Conservation (phyloP, 2,888 invertebrate genomes). For the Mystacides longicornis region DNA sequence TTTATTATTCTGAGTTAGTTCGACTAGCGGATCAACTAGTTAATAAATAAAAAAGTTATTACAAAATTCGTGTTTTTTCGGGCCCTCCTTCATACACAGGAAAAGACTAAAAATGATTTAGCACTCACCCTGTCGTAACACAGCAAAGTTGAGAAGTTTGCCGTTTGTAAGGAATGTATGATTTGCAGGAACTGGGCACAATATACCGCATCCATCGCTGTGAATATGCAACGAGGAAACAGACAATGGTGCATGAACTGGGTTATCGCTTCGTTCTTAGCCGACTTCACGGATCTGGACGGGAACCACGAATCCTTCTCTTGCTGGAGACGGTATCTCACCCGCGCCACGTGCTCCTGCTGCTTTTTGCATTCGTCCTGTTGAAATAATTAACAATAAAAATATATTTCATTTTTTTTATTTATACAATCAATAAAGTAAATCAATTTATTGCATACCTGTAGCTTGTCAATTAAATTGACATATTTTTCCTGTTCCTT, state of each 20-base stretch:
- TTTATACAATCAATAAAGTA: neutral
- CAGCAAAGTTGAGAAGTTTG: slow-evolving; percentile 94
- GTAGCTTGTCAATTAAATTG: slow-evolving; percentile 81
- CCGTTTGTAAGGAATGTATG: slow-evolving; percentile 88
- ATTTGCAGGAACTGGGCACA: slow-evolving; percentile 96
- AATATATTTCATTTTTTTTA: neutral
- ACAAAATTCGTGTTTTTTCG: too few species aligned
- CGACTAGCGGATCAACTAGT: too few species aligned
- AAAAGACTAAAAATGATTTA: too few species aligned
- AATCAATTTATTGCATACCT: slow-evolving; percentile 31
- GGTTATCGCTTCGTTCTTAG: slow-evolving; percentile 94
- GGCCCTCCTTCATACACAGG: too few species aligned
- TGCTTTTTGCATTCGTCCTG: slow-evolving; percentile 92
- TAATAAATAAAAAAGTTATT: too few species aligned
- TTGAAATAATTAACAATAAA: slow-evolving; percentile 2
- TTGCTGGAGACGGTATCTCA: slow-evolving; percentile 62
- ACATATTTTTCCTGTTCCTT: slow-evolving; percentile 91
- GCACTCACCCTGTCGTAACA: slow-evolving; percentile 93
- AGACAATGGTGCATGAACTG: slow-evolving; percentile 93
- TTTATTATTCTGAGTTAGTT: too few species aligned
- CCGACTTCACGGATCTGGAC: slow-evolving; percentile 75
- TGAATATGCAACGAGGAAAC: slow-evolving; percentile 95
- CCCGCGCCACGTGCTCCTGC: slow-evolving; percentile 87
- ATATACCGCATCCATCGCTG: slow-evolving; percentile 91
- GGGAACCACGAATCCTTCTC: slow-evolving; percentile 85